Conservation (phyloP, 2,797 vertebrate species). For the Galago senegalensis region DNA sequence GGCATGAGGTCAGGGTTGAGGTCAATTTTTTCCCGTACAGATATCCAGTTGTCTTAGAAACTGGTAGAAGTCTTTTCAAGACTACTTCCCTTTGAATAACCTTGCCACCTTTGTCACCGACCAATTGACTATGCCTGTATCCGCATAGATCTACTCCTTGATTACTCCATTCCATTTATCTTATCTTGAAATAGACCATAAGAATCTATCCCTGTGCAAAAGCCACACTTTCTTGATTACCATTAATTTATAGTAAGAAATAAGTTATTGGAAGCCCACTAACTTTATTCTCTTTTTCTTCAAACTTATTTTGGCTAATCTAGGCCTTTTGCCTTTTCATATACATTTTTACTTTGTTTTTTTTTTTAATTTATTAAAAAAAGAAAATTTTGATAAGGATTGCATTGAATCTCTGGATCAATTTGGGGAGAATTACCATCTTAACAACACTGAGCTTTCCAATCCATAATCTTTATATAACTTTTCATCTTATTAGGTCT, state of each 20-base stretch:
- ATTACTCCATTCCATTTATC: not conserved
- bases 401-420: not conserved
- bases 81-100: not conserved
- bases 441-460: not conserved
- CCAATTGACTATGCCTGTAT: not conserved
- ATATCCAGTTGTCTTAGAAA: not conserved
- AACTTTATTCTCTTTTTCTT: not conserved
- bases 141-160: not conserved
- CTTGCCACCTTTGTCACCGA: not conserved
- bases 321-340: not conserved
- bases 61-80: not conserved
- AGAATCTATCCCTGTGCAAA: not conserved
- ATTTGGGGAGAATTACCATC: not conserved
- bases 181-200: not conserved
- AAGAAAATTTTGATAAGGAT: not conserved
- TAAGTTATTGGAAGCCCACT: not conserved
- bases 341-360: not conserved
- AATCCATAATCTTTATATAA: not conserved
- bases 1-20: not conserved
- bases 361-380: not conserved
- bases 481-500: not conserved
- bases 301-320: not conserved
- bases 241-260: not conserved
- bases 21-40: not conserved
- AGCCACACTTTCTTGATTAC: not conserved